A percentile compares a stretch with the other conserved stretches of the same genome.
Evolutionary conservation across 2,888 invertebrate genomes (phyloP).

Genomic region (Macaria liturata): DNA sequence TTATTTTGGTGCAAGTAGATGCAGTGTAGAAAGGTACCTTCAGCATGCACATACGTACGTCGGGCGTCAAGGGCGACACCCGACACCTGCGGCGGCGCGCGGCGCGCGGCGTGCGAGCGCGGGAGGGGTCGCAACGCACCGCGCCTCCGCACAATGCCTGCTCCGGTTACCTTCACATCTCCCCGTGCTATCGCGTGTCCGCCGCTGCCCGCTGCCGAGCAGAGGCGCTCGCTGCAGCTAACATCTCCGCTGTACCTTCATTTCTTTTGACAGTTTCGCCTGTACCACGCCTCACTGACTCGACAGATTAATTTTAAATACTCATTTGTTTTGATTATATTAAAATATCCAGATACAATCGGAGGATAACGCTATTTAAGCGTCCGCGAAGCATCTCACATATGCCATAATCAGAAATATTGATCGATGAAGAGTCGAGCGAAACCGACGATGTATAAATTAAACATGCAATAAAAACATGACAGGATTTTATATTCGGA

Average conservation of each 20-base stretch:
- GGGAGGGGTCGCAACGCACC: slow-evolving; percentile 68
- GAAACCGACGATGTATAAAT: slow-evolving; percentile 13
- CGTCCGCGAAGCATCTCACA: slow-evolving; percentile 12
- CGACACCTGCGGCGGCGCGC: slow-evolving; percentile 68
- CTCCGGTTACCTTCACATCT: slow-evolving; percentile 78
- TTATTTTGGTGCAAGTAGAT: too few relatives aligned
- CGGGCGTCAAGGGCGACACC: slow-evolving; percentile 76
- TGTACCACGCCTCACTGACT: slow-evolving; percentile 62
- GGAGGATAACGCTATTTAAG: slow-evolving; percentile 22
- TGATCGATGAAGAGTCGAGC: slow-evolving; percentile 18
- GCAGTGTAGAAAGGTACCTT: too few relatives aligned
- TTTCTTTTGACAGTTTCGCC: slow-evolving; percentile 73
- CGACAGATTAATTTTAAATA: slow-evolving; percentile 40
- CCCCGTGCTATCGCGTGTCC: slow-evolving; percentile 70
- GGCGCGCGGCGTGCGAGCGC: slow-evolving; percentile 79
- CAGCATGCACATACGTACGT: too few relatives aligned
- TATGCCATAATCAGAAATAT: slow-evolving; percentile 4
- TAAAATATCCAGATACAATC: slow-evolving; percentile 26
- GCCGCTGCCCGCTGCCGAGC: slow-evolving; percentile 26
- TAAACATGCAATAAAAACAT: slow-evolving; percentile 10
- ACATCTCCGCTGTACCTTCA: slow-evolving; percentile 55
- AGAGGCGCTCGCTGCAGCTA: slow-evolving; percentile 42
- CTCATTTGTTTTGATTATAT: slow-evolving; percentile 35
- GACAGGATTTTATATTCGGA: slow-evolving; percentile 10
- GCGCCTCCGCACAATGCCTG: slow-evolving; percentile 77